Conservation (phyloP, 2,888 invertebrate species). For the Epirrhoe tristata region DNA sequence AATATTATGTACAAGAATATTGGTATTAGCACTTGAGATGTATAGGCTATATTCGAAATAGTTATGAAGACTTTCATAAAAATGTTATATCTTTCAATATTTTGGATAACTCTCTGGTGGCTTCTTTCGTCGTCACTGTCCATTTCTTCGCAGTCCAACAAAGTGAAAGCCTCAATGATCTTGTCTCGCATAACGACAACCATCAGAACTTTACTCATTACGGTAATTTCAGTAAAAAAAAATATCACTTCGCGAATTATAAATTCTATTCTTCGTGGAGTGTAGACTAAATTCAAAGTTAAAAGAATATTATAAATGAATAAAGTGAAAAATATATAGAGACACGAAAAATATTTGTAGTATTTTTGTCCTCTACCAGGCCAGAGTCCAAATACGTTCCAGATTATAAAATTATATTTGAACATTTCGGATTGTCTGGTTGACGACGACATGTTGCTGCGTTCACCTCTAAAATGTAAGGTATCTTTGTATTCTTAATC, state of each 20-base stretch:
- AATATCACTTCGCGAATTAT: constrained; percentile 68
- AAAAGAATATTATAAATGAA: constrained; percentile 61
- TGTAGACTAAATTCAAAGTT: constrained; percentile 63
- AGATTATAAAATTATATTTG: constrained; percentile 54
- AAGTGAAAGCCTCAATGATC: constrained; percentile 57
- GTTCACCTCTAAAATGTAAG: constrained; percentile 13
- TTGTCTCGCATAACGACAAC: constrained; percentile 59
- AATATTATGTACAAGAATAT: constrained; percentile 55
- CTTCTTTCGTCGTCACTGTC: constrained; percentile 54
- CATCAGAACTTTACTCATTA: constrained; percentile 63
- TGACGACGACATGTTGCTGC: constrained; percentile 40
- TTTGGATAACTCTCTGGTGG: constrained; percentile 51
- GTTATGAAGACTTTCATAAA: constrained; percentile 53
- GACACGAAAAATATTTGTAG: constrained; percentile 61
- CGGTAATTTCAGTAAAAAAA: constrained; percentile 63
- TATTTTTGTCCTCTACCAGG: constrained; percentile 51
- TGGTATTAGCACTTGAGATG: constrained; percentile 55
- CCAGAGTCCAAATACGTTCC: constrained; percentile 69
- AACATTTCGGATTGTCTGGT: constrained; percentile 58
- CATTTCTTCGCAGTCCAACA: constrained; percentile 64
- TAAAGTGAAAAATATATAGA: constrained; percentile 57
- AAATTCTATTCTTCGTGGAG: constrained; percentile 64
- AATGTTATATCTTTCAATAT: constrained; percentile 51
- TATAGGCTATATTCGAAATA: constrained; percentile 56
- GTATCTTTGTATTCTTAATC: constrained; percentile 19